Conservation (phyloP, 2,113 vertebrate genomes). For the Choloepus hoffmanni region DNA sequence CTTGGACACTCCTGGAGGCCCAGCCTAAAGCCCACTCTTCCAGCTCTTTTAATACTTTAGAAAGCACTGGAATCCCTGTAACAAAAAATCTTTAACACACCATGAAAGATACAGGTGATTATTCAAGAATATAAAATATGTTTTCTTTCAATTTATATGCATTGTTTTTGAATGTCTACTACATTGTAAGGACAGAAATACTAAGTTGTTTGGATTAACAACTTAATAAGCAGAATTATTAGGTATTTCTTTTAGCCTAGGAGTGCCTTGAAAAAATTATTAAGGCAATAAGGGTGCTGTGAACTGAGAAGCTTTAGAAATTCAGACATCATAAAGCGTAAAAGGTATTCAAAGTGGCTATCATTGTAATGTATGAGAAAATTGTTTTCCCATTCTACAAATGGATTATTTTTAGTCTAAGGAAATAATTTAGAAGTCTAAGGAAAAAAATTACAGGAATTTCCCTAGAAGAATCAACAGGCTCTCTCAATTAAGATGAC, state of each 20-base stretch:
- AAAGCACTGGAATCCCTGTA: neutral
- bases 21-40: neutral
- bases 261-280: neutral
- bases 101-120: neutral
- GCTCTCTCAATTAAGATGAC: neutral
- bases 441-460: neutral
- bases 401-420: neutral
- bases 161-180: neutral
- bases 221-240: neutral
- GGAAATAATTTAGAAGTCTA: neutral
- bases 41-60: neutral
- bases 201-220: neutral
- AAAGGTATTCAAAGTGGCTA: neutral
- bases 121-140: neutral
- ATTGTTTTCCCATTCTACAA: neutral
- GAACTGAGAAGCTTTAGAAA: neutral
- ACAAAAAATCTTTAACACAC: slow-evolving; percentile 23
- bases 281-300: neutral
- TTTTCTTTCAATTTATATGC: neutral
- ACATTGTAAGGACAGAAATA: neutral
- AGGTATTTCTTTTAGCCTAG: neutral
- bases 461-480: neutral
- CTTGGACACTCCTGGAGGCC: neutral
- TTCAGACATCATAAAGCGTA: neutral
- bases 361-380: neutral